Percentiles rank a stretch among this genome's conserved stretches.
phyloP scores from a whole-genome alignment of 2,888 invertebrate species.

The Halictus ligatus region DNA sequence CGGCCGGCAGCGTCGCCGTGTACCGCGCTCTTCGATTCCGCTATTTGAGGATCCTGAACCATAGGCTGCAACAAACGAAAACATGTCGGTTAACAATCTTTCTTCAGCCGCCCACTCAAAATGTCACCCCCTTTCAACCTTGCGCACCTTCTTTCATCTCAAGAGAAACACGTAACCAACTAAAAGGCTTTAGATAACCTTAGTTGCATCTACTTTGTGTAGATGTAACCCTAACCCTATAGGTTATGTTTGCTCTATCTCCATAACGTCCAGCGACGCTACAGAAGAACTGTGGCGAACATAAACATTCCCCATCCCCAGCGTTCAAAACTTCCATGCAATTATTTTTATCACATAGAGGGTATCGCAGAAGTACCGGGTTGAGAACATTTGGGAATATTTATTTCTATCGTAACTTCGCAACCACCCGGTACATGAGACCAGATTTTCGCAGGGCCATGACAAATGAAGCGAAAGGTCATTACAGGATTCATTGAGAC shows the following conservation, averaged over 20 bases:
- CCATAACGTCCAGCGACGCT: background rate
- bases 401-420: background rate
- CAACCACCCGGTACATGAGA: background rate
- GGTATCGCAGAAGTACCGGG: background rate
- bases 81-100: background rate
- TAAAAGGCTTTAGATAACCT: background rate
- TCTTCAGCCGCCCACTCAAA: background rate
- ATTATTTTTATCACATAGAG: background rate
- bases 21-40: constrained; percentile 65
- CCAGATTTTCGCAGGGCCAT: background rate
- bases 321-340: background rate
- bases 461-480: background rate
- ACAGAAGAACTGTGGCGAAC: background rate
- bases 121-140: background rate
- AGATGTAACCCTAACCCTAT: no score
- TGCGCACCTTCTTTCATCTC: no score
- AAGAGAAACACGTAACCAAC: background rate
- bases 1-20: constrained; percentile 49
- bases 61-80: constrained; percentile 74
- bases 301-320: background rate
- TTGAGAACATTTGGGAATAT: background rate
- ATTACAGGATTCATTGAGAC: background rate
- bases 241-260: background rate
- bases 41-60: constrained; percentile 81
- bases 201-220: background rate